Percentiles rank a stretch among this genome's conserved stretches.
Evolutionary conservation across 2,888 invertebrate genomes (phyloP).

Genomic region (Hydriomena furcata): DNA sequence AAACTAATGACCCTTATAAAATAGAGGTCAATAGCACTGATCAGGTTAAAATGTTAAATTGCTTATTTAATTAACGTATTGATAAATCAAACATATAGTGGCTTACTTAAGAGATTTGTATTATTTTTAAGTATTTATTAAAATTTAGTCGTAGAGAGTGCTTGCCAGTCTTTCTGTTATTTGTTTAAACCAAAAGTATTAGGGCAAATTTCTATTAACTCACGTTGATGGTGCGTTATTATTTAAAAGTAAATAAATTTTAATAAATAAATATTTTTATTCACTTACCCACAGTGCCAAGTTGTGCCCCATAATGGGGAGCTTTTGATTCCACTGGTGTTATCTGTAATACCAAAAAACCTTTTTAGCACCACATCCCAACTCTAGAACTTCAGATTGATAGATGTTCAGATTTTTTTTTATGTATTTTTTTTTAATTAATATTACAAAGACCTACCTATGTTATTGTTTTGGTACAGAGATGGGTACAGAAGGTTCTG

Average conservation of each 20-base stretch:
- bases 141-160: too few relatives aligned
- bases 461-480: constrained; percentile 33
- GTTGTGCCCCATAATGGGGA: constrained; percentile 74
- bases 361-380: constrained; percentile 11
- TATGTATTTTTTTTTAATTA: background rate
- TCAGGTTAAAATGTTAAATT: constrained; percentile 13
- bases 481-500: constrained; percentile 39
- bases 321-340: constrained; percentile 39
- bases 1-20: constrained; percentile 7
- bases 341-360: constrained; percentile 46
- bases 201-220: too few relatives aligned
- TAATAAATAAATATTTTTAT: constrained; percentile 3
- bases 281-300: constrained; percentile 63
- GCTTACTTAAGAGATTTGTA: too few relatives aligned
- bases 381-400: background rate
- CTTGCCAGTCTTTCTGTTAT: too few relatives aligned
- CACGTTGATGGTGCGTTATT: too few relatives aligned
- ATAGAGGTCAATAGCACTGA: constrained; percentile 29
- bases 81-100: constrained; percentile 11
- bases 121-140: too few relatives aligned
- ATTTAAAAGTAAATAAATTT: background rate
- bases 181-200: too few relatives aligned
- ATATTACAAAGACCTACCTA: constrained; percentile 33
- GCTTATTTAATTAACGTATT: constrained; percentile 13
- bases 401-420: background rate